A percentile compares a stretch with the other conserved stretches of the same genome.
Conservation (phyloP, 2,797 vertebrate genomes). For the Semaprochilodus insignis region DNA sequence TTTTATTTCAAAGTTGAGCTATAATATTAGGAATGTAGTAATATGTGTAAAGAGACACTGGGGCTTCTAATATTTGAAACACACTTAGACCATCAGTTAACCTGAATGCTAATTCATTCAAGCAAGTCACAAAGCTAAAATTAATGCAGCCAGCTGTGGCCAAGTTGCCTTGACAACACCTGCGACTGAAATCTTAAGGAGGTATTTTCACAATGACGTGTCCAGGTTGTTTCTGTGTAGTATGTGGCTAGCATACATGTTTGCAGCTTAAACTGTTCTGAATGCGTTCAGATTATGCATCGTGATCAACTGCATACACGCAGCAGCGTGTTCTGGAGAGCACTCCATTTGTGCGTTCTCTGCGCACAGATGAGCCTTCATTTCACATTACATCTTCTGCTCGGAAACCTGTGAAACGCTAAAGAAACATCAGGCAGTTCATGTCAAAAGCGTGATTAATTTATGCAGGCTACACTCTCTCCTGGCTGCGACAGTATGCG, state of each 20-base stretch:
- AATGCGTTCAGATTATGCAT: constrained; percentile 24
- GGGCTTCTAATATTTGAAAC: background rate
- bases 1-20: no score
- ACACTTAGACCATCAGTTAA: constrained; percentile 17
- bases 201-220: constrained; percentile 25
- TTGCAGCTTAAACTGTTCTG: background rate
- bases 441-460: constrained; percentile 39
- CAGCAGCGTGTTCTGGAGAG: constrained; percentile 24
- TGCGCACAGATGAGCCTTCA: constrained; percentile 29
- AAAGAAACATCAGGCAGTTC: constrained; percentile 26
- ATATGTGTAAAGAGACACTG: background rate
- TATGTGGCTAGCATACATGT: constrained; percentile 28
- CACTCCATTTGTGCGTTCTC: constrained; percentile 12
- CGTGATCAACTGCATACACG: background rate
- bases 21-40: no score
- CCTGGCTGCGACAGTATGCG: background rate
- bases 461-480: constrained; percentile 17
- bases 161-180: constrained; percentile 60
- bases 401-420: constrained; percentile 44
- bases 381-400: constrained; percentile 35
- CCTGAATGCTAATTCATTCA: constrained; percentile 47
- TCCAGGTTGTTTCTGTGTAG: background rate
- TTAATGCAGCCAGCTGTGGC: constrained; percentile 49
- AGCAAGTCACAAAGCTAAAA: constrained; percentile 47
- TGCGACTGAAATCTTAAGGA: constrained; percentile 43